Evolutionary conservation across 2,113 vertebrate species (phyloP).

Genomic region (Eudorcas thomsonii): DNA sequence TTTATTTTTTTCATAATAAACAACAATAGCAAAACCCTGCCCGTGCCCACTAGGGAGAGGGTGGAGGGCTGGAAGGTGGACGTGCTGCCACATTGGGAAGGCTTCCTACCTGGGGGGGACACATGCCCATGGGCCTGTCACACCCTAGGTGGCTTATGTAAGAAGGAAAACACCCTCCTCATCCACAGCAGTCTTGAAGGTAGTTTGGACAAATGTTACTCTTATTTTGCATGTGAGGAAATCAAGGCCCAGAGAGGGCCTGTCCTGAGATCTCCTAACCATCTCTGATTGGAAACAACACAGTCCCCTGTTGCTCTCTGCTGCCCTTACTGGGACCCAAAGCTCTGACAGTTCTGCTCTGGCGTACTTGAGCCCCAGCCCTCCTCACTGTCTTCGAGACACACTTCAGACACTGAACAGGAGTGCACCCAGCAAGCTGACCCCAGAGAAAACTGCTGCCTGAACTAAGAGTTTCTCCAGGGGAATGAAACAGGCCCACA

Average conservation of each 20-base stretch:
- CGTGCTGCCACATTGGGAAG: accelerated
- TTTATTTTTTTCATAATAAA: not conserved
- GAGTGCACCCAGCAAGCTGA: not conserved
- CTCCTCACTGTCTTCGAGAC: not conserved
- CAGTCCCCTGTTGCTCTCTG: not conserved
- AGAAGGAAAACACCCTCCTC: not conserved
- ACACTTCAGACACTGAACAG: not conserved
- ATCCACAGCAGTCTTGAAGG: not conserved
- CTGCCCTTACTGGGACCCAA: not conserved
- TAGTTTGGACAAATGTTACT: not conserved
- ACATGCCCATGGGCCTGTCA: not conserved
- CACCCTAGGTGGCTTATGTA: accelerated
- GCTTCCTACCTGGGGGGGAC: not conserved
- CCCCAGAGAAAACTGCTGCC: not conserved
- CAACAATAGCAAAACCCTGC: not conserved
- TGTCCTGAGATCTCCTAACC: not conserved
- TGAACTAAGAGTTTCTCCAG: not conserved
- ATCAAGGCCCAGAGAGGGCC: not conserved
- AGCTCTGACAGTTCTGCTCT: not conserved
- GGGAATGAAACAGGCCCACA: not conserved
- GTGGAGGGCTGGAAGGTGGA: not conserved
- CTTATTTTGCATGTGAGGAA: not conserved
- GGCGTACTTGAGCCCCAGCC: not conserved
- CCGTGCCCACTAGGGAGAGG: not conserved
- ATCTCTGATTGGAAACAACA: not conserved